Conservation (phyloP, 1,140 invertebrate species). For the Plectrocnemia conspersa region DNA sequence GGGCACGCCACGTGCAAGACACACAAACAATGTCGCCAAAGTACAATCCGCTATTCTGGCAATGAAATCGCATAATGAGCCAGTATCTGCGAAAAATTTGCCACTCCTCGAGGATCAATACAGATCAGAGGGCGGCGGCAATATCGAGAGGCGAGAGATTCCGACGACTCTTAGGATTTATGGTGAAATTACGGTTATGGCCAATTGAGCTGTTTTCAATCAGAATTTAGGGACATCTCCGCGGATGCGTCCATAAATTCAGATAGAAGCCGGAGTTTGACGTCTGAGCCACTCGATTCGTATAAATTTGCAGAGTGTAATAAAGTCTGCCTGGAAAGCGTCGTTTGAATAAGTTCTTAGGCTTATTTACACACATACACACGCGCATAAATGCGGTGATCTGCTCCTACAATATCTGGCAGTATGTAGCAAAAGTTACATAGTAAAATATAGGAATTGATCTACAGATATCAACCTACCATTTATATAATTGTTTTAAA, state of each 20-base stretch:
- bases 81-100: slow-evolving; percentile 14
- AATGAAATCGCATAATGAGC: too few relatives aligned
- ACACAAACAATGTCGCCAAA: too few relatives aligned
- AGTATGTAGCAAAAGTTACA: too few relatives aligned
- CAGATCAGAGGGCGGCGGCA: slow-evolving; percentile 15
- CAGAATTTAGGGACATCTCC: slow-evolving; percentile 32
- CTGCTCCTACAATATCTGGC: too few relatives aligned
- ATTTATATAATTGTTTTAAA: too few relatives aligned
- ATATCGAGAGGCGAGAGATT: slow-evolving; percentile 17
- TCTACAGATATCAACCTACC: too few relatives aligned
- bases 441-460: too few relatives aligned
- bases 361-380: neutral
- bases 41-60: too few relatives aligned
- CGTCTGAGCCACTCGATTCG: slow-evolving; percentile 13
- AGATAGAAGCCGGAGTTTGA: slow-evolving; percentile 14
- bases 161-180: slow-evolving; percentile 28
- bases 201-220: slow-evolving; percentile 35
- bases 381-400: too few relatives aligned
- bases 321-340: slow-evolving; percentile 2
- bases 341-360: slow-evolving; percentile 1
- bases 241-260: slow-evolving; percentile 29
- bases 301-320: slow-evolving; percentile 4
- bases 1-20: too few relatives aligned
- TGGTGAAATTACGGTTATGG: slow-evolving; percentile 33
- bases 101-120: slow-evolving; percentile 22